A percentile compares a stretch with the other conserved stretches of the same genome.
These are phyloP conservation scores for Ahaetulla prasina DNA, from an alignment of 2,113 vertebrate genomes.

Conservation along the genomic window DNA sequence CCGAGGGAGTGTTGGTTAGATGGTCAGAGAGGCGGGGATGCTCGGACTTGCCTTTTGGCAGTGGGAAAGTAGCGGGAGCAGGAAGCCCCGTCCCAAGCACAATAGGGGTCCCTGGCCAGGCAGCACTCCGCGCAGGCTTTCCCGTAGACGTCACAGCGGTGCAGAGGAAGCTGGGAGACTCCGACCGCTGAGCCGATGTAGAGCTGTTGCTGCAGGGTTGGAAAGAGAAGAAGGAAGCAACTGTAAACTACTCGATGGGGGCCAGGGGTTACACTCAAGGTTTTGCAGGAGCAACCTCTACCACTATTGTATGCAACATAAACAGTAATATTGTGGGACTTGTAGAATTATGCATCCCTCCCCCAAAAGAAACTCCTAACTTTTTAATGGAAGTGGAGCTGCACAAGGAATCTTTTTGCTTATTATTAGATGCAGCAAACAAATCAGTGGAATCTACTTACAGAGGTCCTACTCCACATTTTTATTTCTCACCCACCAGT, in stretches of 20 bases:
- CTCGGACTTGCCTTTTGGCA: slow-evolving; percentile 84
- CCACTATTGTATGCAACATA: not conserved
- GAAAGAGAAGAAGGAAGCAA: not conserved
- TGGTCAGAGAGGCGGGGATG: slow-evolving; percentile 12
- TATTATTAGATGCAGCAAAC: not conserved
- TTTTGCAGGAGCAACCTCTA: too few relatives aligned
- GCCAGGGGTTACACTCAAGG: too few relatives aligned
- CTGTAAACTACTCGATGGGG: not conserved
- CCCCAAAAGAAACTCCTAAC: not conserved
- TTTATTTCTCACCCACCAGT: too few relatives aligned
- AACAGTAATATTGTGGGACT: not conserved
- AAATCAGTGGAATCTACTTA: not conserved
- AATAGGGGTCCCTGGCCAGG: slow-evolving; percentile 95
- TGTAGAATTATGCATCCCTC: not conserved
- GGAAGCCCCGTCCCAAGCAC: slow-evolving; percentile 93
- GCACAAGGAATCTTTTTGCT: not conserved
- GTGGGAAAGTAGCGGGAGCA: slow-evolving; percentile 98
- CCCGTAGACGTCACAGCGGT: slow-evolving; percentile 93
- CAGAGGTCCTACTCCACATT: too few relatives aligned
- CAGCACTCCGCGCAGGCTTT: slow-evolving; percentile 97
- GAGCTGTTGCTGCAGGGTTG: slow-evolving; percentile 85
- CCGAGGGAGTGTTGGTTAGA: not conserved
- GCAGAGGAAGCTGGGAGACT: slow-evolving; percentile 89
- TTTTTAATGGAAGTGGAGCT: not conserved
- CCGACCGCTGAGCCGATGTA: slow-evolving; percentile 88